phyloP scores from a whole-genome alignment of 2,888 invertebrate genomes.

The Thymelicus lineola region DNA sequence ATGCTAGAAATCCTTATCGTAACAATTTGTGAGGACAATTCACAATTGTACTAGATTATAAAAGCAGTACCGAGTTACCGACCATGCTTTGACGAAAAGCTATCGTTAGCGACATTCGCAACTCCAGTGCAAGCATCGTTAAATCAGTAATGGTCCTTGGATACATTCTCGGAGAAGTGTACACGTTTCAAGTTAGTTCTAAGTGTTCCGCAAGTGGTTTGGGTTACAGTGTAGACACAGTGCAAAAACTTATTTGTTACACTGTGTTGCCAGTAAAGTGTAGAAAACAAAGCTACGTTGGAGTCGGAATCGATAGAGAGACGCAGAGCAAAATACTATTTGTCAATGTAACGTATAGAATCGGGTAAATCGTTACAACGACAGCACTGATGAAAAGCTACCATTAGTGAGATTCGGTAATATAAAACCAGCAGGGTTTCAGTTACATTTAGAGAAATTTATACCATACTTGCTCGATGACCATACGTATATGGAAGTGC shows the following conservation, averaged over 20 bases:
- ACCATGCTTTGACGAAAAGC: conserved; percentile 55
- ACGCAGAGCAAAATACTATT: conserved; percentile 28
- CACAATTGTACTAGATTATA: conserved; percentile 24
- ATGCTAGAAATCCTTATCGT: neutral
- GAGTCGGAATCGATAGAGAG: conserved; percentile 8
- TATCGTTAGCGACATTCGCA: conserved; percentile 61
- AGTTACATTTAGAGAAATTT: conserved; percentile 16
- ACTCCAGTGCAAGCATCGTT: conserved; percentile 69
- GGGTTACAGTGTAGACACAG: conserved; percentile 63
- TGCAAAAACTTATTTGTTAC: conserved; percentile 8
- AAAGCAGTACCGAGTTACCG: conserved; percentile 44
- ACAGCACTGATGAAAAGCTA: conserved; percentile 19
- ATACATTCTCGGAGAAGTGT: conserved; percentile 60
- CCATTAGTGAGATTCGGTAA: conserved; percentile 19
- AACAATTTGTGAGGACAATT: conserved; percentile 5
- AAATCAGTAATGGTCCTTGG: conserved; percentile 59
- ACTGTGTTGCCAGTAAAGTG: conserved; percentile 54
- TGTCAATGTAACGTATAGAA: conserved; percentile 25
- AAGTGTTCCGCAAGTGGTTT: conserved; percentile 70
- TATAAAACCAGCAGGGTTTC: conserved; percentile 3
- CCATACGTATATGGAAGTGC: neutral
- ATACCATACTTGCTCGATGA: neutral
- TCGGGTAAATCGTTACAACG: conserved; percentile 10
- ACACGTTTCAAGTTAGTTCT: conserved; percentile 68
- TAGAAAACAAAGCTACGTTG: conserved; percentile 66